phyloP scores from a whole-genome alignment of 2,888 invertebrate species.

The Hemithea aestivaria region DNA sequence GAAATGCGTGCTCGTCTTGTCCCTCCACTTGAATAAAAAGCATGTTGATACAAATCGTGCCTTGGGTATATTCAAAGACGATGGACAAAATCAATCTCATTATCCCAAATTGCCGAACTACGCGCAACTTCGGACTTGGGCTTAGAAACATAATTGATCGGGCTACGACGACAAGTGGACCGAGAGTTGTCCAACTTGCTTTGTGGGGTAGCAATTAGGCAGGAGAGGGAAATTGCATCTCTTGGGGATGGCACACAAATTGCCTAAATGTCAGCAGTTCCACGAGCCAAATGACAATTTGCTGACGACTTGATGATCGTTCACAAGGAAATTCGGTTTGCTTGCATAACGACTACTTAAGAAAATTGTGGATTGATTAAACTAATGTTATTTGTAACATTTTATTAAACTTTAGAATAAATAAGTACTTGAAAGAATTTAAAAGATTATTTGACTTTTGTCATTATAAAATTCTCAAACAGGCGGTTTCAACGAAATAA shows the following conservation, averaged over 20 bases:
- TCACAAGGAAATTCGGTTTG: too few species aligned
- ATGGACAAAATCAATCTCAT: slow-evolving; percentile 3
- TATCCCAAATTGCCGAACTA: slow-evolving; percentile 15
- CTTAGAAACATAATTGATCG: slow-evolving; percentile 41
- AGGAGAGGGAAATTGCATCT: slow-evolving; percentile 68
- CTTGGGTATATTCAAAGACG: neutral
- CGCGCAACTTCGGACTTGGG: slow-evolving; percentile 26
- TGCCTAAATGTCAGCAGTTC: slow-evolving; percentile 58
- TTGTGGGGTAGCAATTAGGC: slow-evolving; percentile 63
- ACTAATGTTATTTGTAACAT: too few species aligned
- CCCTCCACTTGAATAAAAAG: too few species aligned
- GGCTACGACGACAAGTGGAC: slow-evolving; percentile 41
- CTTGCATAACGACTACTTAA: too few species aligned
- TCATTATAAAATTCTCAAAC: too few species aligned
- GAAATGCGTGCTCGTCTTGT: too few species aligned
- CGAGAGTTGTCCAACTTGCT: slow-evolving; percentile 49
- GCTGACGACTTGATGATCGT: slow-evolving; percentile 28
- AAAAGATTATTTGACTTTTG: too few species aligned
- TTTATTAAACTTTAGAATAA: too few species aligned
- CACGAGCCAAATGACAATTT: slow-evolving; percentile 57
- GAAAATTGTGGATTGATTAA: too few species aligned
- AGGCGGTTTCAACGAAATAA: too few species aligned
- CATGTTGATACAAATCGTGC: too few species aligned
- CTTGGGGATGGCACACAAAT: slow-evolving; percentile 66
- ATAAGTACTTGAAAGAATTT: too few species aligned